phyloP scores from a whole-genome alignment of 1,140 invertebrate species.

The Tetraneura akinire region DNA sequence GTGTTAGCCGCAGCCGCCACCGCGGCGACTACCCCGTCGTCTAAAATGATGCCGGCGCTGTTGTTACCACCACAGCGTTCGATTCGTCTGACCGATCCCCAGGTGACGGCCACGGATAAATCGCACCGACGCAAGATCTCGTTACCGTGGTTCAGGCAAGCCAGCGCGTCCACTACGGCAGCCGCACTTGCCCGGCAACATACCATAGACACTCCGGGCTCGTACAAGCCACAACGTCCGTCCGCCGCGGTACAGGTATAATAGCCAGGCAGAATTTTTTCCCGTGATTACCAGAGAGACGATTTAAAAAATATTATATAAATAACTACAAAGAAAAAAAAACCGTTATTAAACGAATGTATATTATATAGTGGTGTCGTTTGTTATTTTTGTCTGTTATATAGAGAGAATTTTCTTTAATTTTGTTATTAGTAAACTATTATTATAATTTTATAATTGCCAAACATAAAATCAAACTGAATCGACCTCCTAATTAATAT shows the following conservation, averaged over 20 bases:
- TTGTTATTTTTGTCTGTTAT: too few species aligned
- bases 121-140: conserved; percentile 74
- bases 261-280: neutral
- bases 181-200: conserved; percentile 76
- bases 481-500: too few species aligned
- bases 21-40: neutral
- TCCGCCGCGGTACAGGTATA: conserved; percentile 61
- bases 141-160: conserved; percentile 83
- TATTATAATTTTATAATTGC: too few species aligned
- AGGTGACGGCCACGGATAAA: conserved; percentile 47
- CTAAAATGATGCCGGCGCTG: neutral
- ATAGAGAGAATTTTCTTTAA: too few species aligned
- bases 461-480: too few species aligned
- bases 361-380: too few species aligned
- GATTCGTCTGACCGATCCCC: conserved; percentile 56
- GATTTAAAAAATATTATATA: too few species aligned
- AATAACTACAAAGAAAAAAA: too few species aligned
- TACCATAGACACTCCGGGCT: conserved; percentile 85
- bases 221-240: conserved; percentile 70
- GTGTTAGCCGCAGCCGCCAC: neutral
- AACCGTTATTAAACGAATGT: too few species aligned
- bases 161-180: conserved; percentile 61
- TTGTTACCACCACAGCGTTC: conserved; percentile 7
- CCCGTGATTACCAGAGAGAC: too few species aligned
- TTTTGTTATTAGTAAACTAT: too few species aligned